phyloP scores from a whole-genome alignment of 2,888 invertebrate species.

The Hirtodrosophila duncani region DNA sequence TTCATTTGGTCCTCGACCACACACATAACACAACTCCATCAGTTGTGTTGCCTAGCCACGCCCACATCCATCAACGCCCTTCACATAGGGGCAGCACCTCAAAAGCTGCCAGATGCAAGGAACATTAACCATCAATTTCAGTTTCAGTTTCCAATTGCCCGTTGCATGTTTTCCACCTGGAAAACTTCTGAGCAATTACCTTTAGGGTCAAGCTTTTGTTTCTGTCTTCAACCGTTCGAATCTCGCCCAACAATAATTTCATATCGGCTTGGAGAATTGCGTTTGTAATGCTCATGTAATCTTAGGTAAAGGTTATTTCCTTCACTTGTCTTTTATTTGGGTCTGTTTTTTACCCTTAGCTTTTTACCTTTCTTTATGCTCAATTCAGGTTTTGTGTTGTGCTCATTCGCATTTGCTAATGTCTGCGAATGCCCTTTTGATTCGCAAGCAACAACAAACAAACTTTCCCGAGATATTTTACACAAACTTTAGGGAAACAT shows the following conservation, averaged over 20 bases:
- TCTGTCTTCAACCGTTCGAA: too few species aligned
- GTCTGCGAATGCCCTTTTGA: background rate
- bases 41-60: background rate
- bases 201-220: too few species aligned
- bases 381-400: constrained; percentile 43
- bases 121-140: constrained; percentile 24
- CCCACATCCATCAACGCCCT: background rate
- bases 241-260: too few species aligned
- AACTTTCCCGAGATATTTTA: too few species aligned
- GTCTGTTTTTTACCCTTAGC: background rate
- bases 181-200: too few species aligned
- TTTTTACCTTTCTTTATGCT: constrained; percentile 41
- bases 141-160: constrained; percentile 59
- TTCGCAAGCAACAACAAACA: background rate
- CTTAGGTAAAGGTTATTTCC: constrained; percentile 38
- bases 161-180: too few species aligned
- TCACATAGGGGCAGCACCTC: too few species aligned
- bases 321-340: background rate
- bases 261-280: constrained; percentile 24
- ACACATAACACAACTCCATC: too few species aligned
- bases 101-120: constrained; percentile 12
- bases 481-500: too few species aligned
- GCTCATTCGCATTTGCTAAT: constrained; percentile 25
- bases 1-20: background rate
- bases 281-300: constrained; percentile 61